A percentile compares a stretch with the other conserved stretches of the same genome.
phyloP scores from a whole-genome alignment of 1,140 invertebrate genomes.

The Drosophila albomicans region DNA sequence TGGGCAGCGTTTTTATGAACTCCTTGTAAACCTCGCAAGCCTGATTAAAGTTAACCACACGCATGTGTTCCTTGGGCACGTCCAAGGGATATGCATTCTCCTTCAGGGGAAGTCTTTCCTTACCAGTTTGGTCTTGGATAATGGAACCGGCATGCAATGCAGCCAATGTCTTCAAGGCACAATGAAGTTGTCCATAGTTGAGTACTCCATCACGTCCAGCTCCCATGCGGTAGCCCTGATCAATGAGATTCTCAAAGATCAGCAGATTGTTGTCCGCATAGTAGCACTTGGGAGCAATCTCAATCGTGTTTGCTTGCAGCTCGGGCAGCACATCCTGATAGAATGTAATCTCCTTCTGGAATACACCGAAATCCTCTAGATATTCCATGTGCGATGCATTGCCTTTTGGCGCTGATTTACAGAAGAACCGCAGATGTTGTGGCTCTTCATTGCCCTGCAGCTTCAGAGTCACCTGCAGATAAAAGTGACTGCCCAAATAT shows the following conservation, averaged over 20 bases:
- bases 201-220: slow-evolving; percentile 82
- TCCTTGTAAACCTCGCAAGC: slow-evolving; percentile 85
- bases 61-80: slow-evolving; percentile 69
- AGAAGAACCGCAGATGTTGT: slow-evolving; percentile 84
- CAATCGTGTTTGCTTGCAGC: slow-evolving; percentile 55
- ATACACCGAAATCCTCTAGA: slow-evolving; percentile 85
- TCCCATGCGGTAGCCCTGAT: slow-evolving; percentile 81
- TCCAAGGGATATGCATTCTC: slow-evolving; percentile 85
- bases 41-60: slow-evolving; percentile 84
- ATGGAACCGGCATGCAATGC: slow-evolving; percentile 86
- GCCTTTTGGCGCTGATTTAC: slow-evolving; percentile 85
- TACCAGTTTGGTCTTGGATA: slow-evolving; percentile 85
- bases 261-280: slow-evolving; percentile 84
- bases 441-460: slow-evolving; percentile 38
- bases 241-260: slow-evolving; percentile 85
- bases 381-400: slow-evolving; percentile 82
- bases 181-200: slow-evolving; percentile 85
- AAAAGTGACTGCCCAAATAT: slow-evolving; percentile 86
- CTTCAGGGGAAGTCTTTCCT: slow-evolving; percentile 84
- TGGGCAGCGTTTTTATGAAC: slow-evolving; percentile 84
- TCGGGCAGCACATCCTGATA: slow-evolving; percentile 85
- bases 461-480: slow-evolving; percentile 54
- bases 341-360: slow-evolving; percentile 85
- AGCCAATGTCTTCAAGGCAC: slow-evolving; percentile 86
- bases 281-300: slow-evolving; percentile 84